A percentile compares a stretch with the other conserved stretches of the same genome.
These are phyloP conservation scores for Phrynosoma platyrhinos DNA, from an alignment of 2,113 vertebrate genomes.

Conservation along the genomic window DNA sequence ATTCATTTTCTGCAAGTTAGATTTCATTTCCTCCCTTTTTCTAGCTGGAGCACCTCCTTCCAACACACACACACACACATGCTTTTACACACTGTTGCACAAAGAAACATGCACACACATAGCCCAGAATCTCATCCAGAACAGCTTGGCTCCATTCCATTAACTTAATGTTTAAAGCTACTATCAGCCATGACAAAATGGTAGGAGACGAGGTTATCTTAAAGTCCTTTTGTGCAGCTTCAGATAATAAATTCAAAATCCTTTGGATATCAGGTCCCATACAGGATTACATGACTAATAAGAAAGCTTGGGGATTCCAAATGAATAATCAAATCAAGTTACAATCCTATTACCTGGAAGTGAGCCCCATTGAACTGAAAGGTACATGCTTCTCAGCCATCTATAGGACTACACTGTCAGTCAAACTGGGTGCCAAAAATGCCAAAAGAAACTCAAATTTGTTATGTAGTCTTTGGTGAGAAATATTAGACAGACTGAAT, in stretches of 20 bases:
- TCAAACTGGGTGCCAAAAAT: slow-evolving; percentile 22
- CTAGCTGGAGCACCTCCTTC: slow-evolving; percentile 8
- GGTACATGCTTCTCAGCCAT: neutral
- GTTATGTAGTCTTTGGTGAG: slow-evolving; percentile 28
- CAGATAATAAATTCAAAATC: slow-evolving; percentile 63
- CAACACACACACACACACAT: neutral
- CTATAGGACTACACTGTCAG: neutral
- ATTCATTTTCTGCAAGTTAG: neutral
- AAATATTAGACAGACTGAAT: slow-evolving; percentile 22
- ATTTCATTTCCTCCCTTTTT: slow-evolving; percentile 26
- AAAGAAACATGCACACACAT: neutral
- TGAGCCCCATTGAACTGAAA: neutral
- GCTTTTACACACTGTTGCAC: neutral
- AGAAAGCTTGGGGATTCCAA: slow-evolving; percentile 46
- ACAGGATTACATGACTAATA: slow-evolving; percentile 56
- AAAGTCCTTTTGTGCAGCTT: slow-evolving; percentile 49
- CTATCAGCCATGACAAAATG: slow-evolving; percentile 43
- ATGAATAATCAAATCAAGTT: slow-evolving; percentile 44
- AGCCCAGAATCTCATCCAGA: slow-evolving; percentile 12
- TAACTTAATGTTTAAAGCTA: slow-evolving; percentile 55
- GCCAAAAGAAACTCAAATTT: slow-evolving; percentile 34
- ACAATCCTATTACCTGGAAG: neutral
- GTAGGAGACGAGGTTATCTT: slow-evolving; percentile 62
- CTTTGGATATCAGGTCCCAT: slow-evolving; percentile 45
- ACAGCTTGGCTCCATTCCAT: slow-evolving; percentile 53